Conservation (phyloP, 2,888 invertebrate genomes). For the Choristoneura rosaceana region DNA sequence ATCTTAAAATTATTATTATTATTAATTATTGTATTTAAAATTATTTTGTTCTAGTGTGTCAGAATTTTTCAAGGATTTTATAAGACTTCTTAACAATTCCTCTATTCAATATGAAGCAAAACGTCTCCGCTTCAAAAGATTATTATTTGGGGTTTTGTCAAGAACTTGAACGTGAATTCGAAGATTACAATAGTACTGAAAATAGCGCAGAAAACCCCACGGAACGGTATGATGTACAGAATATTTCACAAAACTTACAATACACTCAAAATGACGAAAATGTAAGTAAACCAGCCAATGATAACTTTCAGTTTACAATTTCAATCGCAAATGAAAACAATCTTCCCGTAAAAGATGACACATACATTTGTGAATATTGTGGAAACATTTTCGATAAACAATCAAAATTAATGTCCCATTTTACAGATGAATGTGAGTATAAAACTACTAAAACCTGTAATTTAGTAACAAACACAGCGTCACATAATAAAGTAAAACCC, state of each 20-base stretch:
- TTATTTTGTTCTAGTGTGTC: too few relatives aligned
- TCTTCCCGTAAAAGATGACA: too few relatives aligned
- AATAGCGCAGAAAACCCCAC: neutral
- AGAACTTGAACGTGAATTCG: too few relatives aligned
- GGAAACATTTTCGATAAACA: conserved; percentile 2
- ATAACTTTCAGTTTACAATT: neutral
- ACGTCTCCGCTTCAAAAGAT: too few relatives aligned
- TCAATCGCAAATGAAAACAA: too few relatives aligned
- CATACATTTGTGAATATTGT: neutral
- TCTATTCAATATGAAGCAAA: too few relatives aligned
- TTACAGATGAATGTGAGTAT: neutral
- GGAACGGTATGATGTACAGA: neutral
- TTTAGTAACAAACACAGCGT: neutral
- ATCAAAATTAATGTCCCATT: neutral
- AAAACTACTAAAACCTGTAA: too few relatives aligned
- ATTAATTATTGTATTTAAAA: too few relatives aligned
- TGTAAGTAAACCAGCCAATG: neutral
- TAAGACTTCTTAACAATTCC: too few relatives aligned
- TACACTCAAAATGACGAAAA: neutral
- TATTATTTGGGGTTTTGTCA: too few relatives aligned
- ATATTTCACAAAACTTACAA: neutral
- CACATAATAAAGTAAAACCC: conserved; percentile 2
- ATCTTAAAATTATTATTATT: too few relatives aligned
- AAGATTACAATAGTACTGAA: neutral
- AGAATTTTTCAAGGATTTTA: too few relatives aligned